These are phyloP conservation scores for Metacarcinus magister DNA, from an alignment of 2,888 invertebrate species.

Conservation along the genomic window DNA sequence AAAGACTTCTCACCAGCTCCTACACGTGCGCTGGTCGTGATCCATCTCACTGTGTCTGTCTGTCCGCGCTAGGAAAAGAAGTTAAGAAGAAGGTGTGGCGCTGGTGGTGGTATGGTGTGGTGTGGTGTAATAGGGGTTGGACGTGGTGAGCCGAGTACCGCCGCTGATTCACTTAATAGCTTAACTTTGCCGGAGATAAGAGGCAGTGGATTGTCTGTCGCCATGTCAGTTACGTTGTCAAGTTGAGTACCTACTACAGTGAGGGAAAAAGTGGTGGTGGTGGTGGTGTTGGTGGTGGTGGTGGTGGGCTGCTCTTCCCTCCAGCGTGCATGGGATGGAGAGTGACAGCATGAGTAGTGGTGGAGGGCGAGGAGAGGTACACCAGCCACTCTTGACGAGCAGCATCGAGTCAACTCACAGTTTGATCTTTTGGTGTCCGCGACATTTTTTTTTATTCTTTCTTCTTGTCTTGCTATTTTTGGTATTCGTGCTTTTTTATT, in stretches of 20 bases:
- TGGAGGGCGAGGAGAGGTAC: neutral
- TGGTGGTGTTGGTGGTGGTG: neutral
- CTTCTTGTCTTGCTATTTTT: no score
- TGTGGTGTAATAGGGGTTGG: neutral
- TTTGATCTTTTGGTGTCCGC: no score
- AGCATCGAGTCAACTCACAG: no score
- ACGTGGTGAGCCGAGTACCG: neutral
- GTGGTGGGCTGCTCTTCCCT: neutral
- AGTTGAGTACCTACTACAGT: neutral
- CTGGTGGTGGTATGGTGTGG: neutral
- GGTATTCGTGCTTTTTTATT: no score
- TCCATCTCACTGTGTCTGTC: no score
- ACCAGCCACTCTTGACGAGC: no score
- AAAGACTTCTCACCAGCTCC: no score
- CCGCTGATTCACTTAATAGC: neutral
- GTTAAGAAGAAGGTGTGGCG: no score
- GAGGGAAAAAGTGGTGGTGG: neutral
- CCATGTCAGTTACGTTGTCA: neutral
- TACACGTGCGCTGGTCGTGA: no score
- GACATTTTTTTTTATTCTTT: no score
- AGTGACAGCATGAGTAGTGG: neutral
- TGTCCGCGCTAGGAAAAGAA: no score
- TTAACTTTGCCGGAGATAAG: neutral
- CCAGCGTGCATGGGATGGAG: neutral
- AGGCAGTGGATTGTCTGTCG: conserved; percentile 2